Percentiles rank a stretch among this genome's conserved stretches.
Conservation (phyloP, 2,113 vertebrate genomes). For the Asarcornis scutulata region DNA sequence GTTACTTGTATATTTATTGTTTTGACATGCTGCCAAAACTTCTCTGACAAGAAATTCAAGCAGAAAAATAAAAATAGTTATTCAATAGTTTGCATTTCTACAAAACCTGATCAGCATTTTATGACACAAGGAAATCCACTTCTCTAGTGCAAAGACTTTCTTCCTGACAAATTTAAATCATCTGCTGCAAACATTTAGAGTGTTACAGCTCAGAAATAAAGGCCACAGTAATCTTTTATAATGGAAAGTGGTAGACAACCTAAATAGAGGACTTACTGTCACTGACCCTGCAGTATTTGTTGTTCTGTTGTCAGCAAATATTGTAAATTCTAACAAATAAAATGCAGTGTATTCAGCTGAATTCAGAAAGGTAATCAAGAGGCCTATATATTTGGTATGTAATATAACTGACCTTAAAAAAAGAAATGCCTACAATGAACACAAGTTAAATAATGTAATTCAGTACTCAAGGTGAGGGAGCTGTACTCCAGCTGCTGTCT, state of each 20-base stretch:
- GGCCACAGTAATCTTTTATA: conserved; percentile 28
- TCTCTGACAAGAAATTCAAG: background rate
- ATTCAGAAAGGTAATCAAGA: background rate
- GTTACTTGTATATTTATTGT: background rate
- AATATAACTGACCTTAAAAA: background rate
- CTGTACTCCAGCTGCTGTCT: background rate
- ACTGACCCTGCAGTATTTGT: background rate
- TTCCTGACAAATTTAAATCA: background rate
- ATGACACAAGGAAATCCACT: background rate
- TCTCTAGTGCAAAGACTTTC: background rate
- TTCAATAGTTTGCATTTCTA: background rate
- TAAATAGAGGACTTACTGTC: conserved; percentile 14
- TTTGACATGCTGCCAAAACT: background rate
- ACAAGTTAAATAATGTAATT: background rate
- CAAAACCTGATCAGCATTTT: background rate
- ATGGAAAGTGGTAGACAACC: conserved; percentile 26
- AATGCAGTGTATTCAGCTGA: background rate
- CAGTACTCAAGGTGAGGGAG: background rate
- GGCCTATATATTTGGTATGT: background rate
- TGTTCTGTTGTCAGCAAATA: conserved; percentile 17
- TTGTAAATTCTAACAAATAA: background rate
- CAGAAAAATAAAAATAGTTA: background rate
- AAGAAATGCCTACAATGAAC: background rate
- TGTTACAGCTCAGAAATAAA: conserved; percentile 35
- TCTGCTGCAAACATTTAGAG: background rate